Evolutionary conservation across 1,140 invertebrate species (phyloP).

Genomic region (Cyclargus thomasi): DNA sequence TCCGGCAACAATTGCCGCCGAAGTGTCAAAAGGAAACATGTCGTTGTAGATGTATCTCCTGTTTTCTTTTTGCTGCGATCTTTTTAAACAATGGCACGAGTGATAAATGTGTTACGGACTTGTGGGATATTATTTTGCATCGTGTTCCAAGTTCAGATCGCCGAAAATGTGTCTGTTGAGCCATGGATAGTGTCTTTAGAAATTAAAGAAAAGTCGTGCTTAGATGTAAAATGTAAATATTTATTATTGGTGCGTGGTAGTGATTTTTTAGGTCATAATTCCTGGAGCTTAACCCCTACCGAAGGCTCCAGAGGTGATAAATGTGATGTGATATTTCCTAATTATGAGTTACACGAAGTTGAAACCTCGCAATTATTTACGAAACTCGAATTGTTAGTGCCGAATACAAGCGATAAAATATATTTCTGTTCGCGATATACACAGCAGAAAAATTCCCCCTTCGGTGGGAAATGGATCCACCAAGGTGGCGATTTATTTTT

Average conservation of each 20-base stretch:
- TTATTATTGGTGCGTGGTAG: conserved; percentile 57
- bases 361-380: conserved; percentile 44
- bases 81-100: conserved; percentile 54
- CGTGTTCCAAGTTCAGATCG: conserved; percentile 45
- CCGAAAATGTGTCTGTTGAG: conserved; percentile 31
- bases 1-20: conserved; percentile 66
- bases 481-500: conserved; percentile 55
- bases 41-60: conserved; percentile 39
- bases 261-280: conserved; percentile 60
- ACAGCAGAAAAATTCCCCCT: conserved; percentile 38
- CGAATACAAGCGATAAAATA: conserved; percentile 41
- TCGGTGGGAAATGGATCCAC: conserved; percentile 55
- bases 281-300: conserved; percentile 60
- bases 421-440: conserved; percentile 54
- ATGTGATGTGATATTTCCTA: conserved; percentile 57
- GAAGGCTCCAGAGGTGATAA: conserved; percentile 40
- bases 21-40: conserved; percentile 62
- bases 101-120: conserved; percentile 63
- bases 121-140: conserved; percentile 63
- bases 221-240: conserved; percentile 62
- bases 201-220: conserved; percentile 53
- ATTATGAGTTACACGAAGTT: conserved; percentile 59
- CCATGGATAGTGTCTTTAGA: conserved; percentile 58
- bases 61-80: conserved; percentile 42
- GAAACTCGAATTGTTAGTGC: conserved; percentile 44